Percentiles rank a stretch among this genome's conserved stretches.
These are phyloP conservation scores for Alentia gelatinosa DNA, from an alignment of 2,888 invertebrate species.

Conservation along the genomic window DNA sequence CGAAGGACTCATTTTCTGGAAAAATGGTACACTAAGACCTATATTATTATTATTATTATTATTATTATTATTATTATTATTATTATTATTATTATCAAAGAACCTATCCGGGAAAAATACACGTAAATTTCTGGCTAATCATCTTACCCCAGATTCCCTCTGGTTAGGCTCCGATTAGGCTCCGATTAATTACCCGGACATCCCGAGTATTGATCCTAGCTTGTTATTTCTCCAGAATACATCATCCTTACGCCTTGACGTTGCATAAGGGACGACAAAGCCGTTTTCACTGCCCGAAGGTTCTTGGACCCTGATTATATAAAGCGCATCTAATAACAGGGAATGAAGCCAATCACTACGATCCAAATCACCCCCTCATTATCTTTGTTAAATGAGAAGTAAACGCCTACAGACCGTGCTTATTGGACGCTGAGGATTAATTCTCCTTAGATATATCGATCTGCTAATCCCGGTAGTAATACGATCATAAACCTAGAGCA, in stretches of 20 bases:
- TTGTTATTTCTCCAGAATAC: conserved; percentile 38
- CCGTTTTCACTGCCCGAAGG: not conserved
- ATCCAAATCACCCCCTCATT: conserved; percentile 6
- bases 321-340: not conserved
- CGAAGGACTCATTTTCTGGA: too few species aligned
- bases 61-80: too few species aligned
- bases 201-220: not conserved
- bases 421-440: not conserved
- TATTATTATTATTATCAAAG: too few species aligned
- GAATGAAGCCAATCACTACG: not conserved
- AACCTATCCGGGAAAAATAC: too few species aligned
- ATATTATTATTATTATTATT: too few species aligned
- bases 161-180: too few species aligned
- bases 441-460: conserved; percentile 3
- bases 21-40: too few species aligned
- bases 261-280: conserved; percentile 4
- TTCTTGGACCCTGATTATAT: not conserved
- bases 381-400: conserved; percentile 23
- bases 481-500: too few species aligned
- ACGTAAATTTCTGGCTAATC: too few species aligned
- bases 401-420: not conserved
- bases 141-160: too few species aligned
- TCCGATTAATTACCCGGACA: too few species aligned
- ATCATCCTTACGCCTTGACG: not conserved
- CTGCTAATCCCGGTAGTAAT: not conserved